Evolutionary conservation across 2,888 invertebrate genomes (phyloP), one percentile per base, ranked within the genome.

Genomic region (Ophonus ardosiacus): DNA sequence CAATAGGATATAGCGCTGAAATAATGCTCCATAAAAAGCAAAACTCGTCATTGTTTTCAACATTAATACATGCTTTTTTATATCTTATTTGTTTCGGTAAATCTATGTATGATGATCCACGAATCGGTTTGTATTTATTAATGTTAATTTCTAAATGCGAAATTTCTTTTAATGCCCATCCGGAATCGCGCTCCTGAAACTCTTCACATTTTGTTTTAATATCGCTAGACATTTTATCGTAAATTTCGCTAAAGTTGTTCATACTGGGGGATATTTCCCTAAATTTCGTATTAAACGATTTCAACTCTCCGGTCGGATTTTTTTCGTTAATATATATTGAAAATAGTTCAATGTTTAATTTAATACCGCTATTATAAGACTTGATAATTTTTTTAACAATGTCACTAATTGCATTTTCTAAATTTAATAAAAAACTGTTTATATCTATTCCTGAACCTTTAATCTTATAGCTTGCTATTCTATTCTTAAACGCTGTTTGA

Each of bases 11-110:
- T 56, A 87, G 56, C 65, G 86, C 87, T 18, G 86, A 65, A 10
- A 86, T 51, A 65, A 86, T 76, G 31, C 83, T 31, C 87, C 87
- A 87, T 7, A 80, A 85, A 63, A 88, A 87, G 79, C 87, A 87
- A 1, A 74, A 74, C 24, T 86, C 57, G 74, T 87, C 87, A 10
- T 85, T n/a, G 79, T 87, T 88, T 68, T 86, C 40, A 0, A 88
- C 86, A 85, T 87, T 88, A 57, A 87, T 84, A 17, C 82, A 71
- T 10, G 87, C 87, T 51, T 79, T 85, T 57, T 85, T 87, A 2
- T 51, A 83, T 56, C 61, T 17, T 3, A 87, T 86, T 10, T 56
- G 7, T 18, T 63, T 13, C 0, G 86, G 86, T 78, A 86, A 40
- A 13, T 78, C n/a, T 21, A 86, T 81, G 56, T 84, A 87, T 7